phyloP scores from a whole-genome alignment of 2,797 vertebrate genomes.

The Tokudaia tokunoshimensis region DNA sequence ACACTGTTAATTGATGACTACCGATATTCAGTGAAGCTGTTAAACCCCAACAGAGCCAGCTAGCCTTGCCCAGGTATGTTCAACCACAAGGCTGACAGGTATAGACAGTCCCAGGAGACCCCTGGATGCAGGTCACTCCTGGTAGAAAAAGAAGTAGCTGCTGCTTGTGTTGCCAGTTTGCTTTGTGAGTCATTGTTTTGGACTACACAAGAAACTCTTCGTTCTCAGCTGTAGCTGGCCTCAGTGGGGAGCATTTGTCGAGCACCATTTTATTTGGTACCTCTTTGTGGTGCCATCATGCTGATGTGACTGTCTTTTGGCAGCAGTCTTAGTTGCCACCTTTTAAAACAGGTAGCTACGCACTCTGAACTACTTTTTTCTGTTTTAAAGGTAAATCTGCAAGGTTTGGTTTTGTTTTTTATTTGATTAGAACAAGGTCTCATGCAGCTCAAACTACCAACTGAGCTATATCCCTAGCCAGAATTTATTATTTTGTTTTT shows the following conservation, averaged over 20 bases:
- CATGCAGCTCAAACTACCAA: background rate
- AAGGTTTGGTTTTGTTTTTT: background rate
- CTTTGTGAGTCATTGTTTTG: slow-evolving; percentile 42
- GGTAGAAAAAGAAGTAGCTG: background rate
- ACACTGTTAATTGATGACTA: background rate
- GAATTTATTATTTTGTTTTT: background rate
- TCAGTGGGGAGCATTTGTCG: background rate
- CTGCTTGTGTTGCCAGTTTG: slow-evolving; percentile 30
- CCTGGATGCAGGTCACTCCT: background rate
- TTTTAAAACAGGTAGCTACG: background rate
- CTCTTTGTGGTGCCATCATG: slow-evolving; percentile 52
- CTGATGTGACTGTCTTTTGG: slow-evolving; percentile 12
- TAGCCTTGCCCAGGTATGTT: background rate
- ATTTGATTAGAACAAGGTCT: background rate
- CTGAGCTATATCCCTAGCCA: background rate
- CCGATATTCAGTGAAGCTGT: background rate
- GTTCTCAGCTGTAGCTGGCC: background rate
- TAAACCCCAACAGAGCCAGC: background rate
- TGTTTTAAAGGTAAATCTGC: slow-evolving; percentile 11
- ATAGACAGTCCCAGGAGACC: background rate
- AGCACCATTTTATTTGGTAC: slow-evolving; percentile 46
- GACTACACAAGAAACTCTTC: background rate
- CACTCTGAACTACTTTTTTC: background rate
- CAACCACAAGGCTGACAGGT: background rate
- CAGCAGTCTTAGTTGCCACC: background rate